phyloP scores from a whole-genome alignment of 2,113 vertebrate species.

The Sinocyclocheilus maitianheensis region DNA sequence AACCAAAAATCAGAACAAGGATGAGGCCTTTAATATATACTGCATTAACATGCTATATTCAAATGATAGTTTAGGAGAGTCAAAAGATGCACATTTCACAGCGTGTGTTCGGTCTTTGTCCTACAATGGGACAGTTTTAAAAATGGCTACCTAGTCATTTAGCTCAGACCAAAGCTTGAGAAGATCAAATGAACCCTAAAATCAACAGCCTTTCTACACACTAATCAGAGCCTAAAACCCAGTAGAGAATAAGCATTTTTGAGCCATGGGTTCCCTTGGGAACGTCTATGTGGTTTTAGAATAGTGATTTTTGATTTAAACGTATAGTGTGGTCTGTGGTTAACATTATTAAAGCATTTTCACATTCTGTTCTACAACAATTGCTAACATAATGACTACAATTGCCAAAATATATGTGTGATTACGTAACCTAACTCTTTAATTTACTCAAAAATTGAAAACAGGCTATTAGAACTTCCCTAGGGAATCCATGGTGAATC shows the following conservation, averaged over 20 bases:
- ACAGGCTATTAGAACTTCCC: background rate
- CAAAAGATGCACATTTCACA: slow-evolving; percentile 3
- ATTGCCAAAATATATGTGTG: too few relatives aligned
- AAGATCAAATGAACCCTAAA: slow-evolving; percentile 18
- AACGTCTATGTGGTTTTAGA: background rate
- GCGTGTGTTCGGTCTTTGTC: slow-evolving; percentile 11
- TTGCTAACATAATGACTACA: too few relatives aligned
- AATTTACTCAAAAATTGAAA: too few relatives aligned
- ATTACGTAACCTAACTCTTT: too few relatives aligned
- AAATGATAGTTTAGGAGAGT: background rate
- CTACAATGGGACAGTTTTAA: background rate
- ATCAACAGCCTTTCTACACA: slow-evolving; percentile 15
- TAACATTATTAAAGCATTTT: too few relatives aligned
- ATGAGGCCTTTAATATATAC: background rate
- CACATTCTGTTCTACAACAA: too few relatives aligned
- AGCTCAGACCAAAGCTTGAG: slow-evolving; percentile 28
- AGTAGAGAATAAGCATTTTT: background rate
- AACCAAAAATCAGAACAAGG: slow-evolving; percentile 16
- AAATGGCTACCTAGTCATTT: slow-evolving; percentile 53
- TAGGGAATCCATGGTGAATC: background rate
- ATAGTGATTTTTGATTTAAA: background rate
- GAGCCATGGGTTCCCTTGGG: background rate
- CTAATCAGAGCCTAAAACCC: background rate
- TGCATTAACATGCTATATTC: background rate
- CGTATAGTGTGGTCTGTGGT: background rate